phyloP scores from a whole-genome alignment of 2,113 vertebrate species.

The Ictidomys tridecemlineatus region DNA sequence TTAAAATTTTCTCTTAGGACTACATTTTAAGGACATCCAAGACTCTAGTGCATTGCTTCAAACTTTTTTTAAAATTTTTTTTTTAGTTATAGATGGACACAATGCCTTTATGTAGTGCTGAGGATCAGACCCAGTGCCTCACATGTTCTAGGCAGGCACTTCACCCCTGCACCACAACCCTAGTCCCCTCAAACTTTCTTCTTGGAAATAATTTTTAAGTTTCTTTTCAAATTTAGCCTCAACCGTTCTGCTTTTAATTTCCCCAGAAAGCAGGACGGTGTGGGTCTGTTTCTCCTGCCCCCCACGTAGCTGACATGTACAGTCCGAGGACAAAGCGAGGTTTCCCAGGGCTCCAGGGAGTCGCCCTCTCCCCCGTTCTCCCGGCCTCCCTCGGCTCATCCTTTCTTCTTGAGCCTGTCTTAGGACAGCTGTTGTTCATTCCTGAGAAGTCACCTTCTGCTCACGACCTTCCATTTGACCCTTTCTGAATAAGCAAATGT shows the following conservation, averaged over 20 bases:
- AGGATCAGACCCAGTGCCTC: too few relatives aligned
- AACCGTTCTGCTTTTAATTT: not conserved
- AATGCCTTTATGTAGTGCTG: too few relatives aligned
- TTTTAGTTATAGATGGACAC: too few relatives aligned
- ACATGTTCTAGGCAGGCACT: too few relatives aligned
- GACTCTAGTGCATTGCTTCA: not conserved
- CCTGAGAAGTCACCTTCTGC: not conserved
- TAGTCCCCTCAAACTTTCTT: too few relatives aligned
- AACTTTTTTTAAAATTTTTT: not conserved
- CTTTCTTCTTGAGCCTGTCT: not conserved
- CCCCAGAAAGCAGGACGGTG: not conserved
- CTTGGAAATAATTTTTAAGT: not conserved
- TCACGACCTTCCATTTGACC: not conserved
- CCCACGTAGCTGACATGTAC: not conserved
- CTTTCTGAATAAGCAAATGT: not conserved
- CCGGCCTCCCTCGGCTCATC: not conserved
- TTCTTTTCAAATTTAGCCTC: not conserved
- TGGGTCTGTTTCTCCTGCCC: not conserved
- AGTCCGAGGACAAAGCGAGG: not conserved
- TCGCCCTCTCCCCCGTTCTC: accelerated
- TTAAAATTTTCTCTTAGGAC: slow-evolving; percentile 5
- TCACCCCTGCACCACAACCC: too few relatives aligned
- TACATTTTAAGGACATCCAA: not conserved
- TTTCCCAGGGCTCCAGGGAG: not conserved
- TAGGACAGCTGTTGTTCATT: not conserved